Evolutionary conservation across 1,140 invertebrate species (phyloP).

Genomic region (Hyphantria cunea): DNA sequence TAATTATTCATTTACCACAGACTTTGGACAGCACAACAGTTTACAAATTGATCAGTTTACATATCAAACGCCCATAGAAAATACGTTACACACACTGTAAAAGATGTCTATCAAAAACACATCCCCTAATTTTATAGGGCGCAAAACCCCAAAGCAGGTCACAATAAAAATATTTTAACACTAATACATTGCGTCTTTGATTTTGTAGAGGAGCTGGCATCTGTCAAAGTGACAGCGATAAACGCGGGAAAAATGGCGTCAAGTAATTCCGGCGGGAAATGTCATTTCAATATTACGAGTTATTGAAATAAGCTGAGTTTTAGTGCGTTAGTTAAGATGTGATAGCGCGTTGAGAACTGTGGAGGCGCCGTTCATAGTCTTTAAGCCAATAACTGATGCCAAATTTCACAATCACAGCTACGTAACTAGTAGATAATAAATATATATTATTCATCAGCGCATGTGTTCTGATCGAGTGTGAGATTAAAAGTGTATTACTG

Average conservation of each 20-base stretch:
- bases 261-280: constrained; percentile 51
- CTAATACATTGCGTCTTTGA: not conserved
- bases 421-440: constrained; percentile 21
- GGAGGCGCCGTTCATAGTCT: constrained; percentile 34
- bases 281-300: constrained; percentile 42
- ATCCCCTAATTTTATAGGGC: constrained; percentile 22
- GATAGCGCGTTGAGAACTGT: constrained; percentile 47
- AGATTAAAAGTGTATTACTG: not conserved
- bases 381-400: constrained; percentile 61
- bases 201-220: constrained; percentile 30
- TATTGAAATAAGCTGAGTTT: not conserved
- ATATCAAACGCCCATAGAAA: constrained; percentile 8
- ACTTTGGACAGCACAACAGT: constrained; percentile 26
- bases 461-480: not conserved
- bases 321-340: constrained; percentile 28
- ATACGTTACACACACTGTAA: constrained; percentile 13
- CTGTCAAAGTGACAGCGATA: constrained; percentile 38
- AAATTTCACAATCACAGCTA: constrained; percentile 64
- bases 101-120: constrained; percentile 10
- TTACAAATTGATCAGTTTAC: constrained; percentile 17
- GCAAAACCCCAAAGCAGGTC: constrained; percentile 31
- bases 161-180: not conserved
- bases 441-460: constrained; percentile 1
- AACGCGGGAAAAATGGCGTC: constrained; percentile 36
- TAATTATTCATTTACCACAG: not conserved